Percentiles rank a stretch among this genome's conserved stretches.
These are phyloP conservation scores for Melolontha melolontha DNA, from an alignment of 2,888 invertebrate species.

Conservation along the genomic window DNA sequence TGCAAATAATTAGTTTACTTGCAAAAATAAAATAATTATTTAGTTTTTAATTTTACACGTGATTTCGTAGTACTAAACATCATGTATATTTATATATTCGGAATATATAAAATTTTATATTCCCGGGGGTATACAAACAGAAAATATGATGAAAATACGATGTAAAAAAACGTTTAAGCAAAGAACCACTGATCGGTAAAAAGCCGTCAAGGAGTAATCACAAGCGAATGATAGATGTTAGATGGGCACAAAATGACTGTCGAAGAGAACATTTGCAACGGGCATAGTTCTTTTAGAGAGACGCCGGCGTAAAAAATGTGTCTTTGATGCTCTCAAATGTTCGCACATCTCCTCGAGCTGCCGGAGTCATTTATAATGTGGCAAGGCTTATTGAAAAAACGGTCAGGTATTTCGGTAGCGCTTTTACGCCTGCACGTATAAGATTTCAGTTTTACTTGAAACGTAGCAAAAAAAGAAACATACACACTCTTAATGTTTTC, in stretches of 20 bases:
- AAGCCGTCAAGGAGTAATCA: conserved; percentile 48
- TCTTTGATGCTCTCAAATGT: conserved; percentile 52
- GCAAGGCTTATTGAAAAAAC: conserved; percentile 51
- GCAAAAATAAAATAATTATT: too few species aligned
- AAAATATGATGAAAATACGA: conserved; percentile 2
- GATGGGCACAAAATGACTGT: conserved; percentile 48
- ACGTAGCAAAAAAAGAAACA: conserved; percentile 15
- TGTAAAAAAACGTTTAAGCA: conserved; percentile 4
- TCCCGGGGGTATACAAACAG: too few species aligned
- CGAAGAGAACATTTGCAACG: conserved; percentile 50
- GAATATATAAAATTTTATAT: too few species aligned
- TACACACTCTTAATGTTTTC: conserved; percentile 28
- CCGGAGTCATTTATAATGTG: conserved; percentile 50
- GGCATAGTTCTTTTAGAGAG: conserved; percentile 46
- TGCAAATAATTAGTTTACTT: too few species aligned
- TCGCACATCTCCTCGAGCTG: conserved; percentile 50
- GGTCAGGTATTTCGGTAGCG: conserved; percentile 49
- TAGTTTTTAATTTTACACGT: too few species aligned
- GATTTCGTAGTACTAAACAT: too few species aligned
- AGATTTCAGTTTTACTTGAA: conserved; percentile 39
- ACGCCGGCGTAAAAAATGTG: conserved; percentile 49
- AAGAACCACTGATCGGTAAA: conserved; percentile 37
- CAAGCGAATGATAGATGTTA: conserved; percentile 50
- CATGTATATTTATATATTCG: too few species aligned
- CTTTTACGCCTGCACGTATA: conserved; percentile 44